Percentiles rank a stretch among this genome's conserved stretches.
phyloP scores from a whole-genome alignment of 2,113 vertebrate species.

The Corythornis cristatus region DNA sequence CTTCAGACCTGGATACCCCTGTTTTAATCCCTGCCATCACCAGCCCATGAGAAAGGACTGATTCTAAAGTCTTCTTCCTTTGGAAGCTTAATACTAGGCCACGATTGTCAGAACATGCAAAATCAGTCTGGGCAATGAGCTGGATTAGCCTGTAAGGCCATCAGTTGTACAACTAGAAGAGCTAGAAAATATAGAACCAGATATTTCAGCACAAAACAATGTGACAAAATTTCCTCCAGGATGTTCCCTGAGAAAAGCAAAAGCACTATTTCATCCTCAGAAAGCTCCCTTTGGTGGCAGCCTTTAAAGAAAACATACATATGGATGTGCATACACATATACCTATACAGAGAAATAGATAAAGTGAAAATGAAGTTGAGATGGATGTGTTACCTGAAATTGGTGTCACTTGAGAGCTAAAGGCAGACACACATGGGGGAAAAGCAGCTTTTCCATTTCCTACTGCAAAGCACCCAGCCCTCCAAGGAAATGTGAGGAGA shows the following conservation, averaged over 20 bases:
- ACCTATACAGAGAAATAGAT: background rate
- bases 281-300: background rate
- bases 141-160: background rate
- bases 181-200: background rate
- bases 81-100: background rate
- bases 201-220: background rate
- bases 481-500: constrained; percentile 12
- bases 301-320: background rate
- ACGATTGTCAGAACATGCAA: background rate
- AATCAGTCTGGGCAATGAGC: background rate
- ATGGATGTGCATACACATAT: background rate
- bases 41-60: background rate
- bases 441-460: constrained; percentile 20
- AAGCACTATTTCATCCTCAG: background rate
- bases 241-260: background rate
- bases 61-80: background rate
- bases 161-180: background rate
- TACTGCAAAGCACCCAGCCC: background rate
- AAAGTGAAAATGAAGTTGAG: background rate
- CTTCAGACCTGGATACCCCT: background rate
- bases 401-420: background rate
- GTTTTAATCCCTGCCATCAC: background rate
- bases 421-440: background rate
- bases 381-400: background rate
- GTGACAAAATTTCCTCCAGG: background rate